Evolutionary conservation across 2,113 vertebrate species (phyloP).

Genomic region (Shinisaurus crocodilurus): DNA sequence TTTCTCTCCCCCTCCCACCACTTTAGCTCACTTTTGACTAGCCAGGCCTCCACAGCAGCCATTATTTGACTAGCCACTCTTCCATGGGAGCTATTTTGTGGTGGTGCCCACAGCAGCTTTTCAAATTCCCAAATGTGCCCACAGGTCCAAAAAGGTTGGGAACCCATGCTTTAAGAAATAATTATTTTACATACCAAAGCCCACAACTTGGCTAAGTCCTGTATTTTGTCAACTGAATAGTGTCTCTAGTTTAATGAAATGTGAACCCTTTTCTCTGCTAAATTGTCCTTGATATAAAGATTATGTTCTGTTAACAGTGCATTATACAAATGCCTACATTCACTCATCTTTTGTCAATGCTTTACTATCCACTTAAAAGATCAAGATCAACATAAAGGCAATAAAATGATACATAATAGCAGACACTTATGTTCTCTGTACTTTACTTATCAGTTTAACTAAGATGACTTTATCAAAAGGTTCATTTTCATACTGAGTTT

Average conservation of each 20-base stretch:
- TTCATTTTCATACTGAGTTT: slow-evolving; percentile 91
- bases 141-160: no score
- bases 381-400: slow-evolving; percentile 86
- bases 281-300: slow-evolving; percentile 74
- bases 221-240: slow-evolving; percentile 62
- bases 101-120: no score
- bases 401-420: slow-evolving; percentile 84
- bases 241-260: slow-evolving; percentile 74
- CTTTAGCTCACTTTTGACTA: no score
- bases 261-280: slow-evolving; percentile 69
- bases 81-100: no score
- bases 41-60: no score
- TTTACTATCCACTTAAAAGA: slow-evolving; percentile 77
- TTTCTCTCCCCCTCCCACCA: no score
- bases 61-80: no score
- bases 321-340: slow-evolving; percentile 76
- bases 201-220: slow-evolving; percentile 68
- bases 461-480: slow-evolving; percentile 84
- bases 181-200: slow-evolving; percentile 52
- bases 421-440: slow-evolving; percentile 78
- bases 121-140: no score
- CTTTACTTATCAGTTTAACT: slow-evolving; percentile 86
- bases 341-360: slow-evolving; percentile 73
- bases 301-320: slow-evolving; percentile 63
- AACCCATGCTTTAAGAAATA: neutral